Conservation (phyloP, 1,140 invertebrate species). For the Melanaphis sacchari region DNA sequence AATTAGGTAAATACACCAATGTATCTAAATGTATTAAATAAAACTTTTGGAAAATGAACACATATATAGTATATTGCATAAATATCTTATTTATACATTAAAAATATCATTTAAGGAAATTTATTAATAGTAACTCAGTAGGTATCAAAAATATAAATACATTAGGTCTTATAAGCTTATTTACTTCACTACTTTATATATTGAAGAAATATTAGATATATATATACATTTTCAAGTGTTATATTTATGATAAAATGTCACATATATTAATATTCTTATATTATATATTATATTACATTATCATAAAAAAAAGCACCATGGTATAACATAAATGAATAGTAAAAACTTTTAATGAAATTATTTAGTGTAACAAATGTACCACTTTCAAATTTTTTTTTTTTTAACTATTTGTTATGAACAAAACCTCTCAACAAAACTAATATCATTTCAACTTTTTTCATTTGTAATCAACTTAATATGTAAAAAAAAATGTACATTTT, state of each 20-base stretch:
- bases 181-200: not conserved
- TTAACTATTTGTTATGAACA: not conserved
- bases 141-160: not conserved
- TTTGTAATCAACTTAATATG: not conserved
- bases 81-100: too few species aligned
- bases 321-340: not conserved
- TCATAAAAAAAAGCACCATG: not conserved
- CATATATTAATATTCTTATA: not conserved
- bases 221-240: not conserved
- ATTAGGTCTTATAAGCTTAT: not conserved
- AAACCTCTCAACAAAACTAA: not conserved
- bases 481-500: not conserved
- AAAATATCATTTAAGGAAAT: too few species aligned
- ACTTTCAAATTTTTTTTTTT: not conserved
- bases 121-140: too few species aligned
- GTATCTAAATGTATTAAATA: too few species aligned
- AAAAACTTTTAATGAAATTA: not conserved
- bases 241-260: not conserved
- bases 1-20: too few species aligned
- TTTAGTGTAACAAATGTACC: not conserved
- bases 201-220: too few species aligned
- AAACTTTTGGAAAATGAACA: too few species aligned
- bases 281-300: not conserved
- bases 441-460: not conserved
- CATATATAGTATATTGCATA: too few species aligned